These are phyloP conservation scores for Triplophysa dalaica DNA, from an alignment of 2,113 vertebrate genomes.

Conservation along the genomic window DNA sequence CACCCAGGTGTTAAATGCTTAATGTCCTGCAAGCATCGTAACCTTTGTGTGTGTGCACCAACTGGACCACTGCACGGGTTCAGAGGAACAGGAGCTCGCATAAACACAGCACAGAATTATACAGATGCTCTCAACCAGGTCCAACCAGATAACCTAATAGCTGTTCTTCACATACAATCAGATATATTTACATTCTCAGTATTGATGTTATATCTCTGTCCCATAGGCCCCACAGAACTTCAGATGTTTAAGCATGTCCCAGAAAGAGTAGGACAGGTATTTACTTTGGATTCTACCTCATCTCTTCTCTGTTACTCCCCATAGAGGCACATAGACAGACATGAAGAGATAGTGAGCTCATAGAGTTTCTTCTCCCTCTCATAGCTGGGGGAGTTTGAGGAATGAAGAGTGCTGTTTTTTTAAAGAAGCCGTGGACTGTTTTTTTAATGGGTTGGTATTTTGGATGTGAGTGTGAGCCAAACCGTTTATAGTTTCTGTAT, in stretches of 20 bases:
- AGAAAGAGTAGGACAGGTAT: slow-evolving; percentile 32
- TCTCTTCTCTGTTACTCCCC: slow-evolving; percentile 10
- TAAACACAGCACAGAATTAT: background rate
- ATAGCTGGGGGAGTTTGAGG: slow-evolving; percentile 41
- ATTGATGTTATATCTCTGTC: slow-evolving; percentile 20
- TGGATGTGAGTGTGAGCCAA: background rate
- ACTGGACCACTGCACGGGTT: slow-evolving; percentile 2
- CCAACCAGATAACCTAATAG: slow-evolving; percentile 23
- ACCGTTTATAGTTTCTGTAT: background rate
- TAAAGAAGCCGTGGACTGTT: slow-evolving; percentile 34
- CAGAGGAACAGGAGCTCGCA: slow-evolving; percentile 14
- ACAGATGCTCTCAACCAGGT: background rate
- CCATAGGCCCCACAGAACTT: slow-evolving; percentile 17
- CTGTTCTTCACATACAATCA: slow-evolving; percentile 33
- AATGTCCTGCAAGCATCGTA: slow-evolving; percentile 18
- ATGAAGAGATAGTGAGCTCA: slow-evolving; percentile 29
- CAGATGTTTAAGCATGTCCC: slow-evolving; percentile 14
- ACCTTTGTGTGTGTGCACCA: background rate
- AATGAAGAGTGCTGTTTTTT: slow-evolving; percentile 40
- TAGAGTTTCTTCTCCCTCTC: slow-evolving; percentile 29
- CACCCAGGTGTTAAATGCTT: slow-evolving; percentile 35
- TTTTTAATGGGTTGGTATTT: slow-evolving; percentile 41
- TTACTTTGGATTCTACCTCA: slow-evolving; percentile 34
- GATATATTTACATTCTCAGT: slow-evolving; percentile 7
- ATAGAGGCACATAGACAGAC: slow-evolving; percentile 20